Percentiles rank a stretch among this genome's conserved stretches.
These are phyloP conservation scores for Dromococcyx pavoninus DNA, from an alignment of 2,797 vertebrate species.

Conservation along the genomic window DNA sequence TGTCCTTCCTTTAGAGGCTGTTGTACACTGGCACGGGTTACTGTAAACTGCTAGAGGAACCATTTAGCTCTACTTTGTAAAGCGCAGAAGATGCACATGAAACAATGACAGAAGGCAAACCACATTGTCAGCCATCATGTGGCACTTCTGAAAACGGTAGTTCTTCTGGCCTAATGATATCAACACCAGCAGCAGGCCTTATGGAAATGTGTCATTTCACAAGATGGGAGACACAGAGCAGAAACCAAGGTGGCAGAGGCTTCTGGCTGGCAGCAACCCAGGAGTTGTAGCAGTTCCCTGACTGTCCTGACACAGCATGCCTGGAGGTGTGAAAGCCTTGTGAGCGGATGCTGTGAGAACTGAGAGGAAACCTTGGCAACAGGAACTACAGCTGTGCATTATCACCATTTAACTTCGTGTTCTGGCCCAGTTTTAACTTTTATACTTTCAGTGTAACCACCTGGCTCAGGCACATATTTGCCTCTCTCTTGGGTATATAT, in stretches of 20 bases:
- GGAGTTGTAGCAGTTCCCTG: not conserved
- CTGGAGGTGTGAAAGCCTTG: not conserved
- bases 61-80: not conserved
- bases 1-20: not conserved
- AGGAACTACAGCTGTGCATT: not conserved
- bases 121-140: fast-evolving
- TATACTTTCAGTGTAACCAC: not conserved
- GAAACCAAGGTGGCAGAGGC: not conserved
- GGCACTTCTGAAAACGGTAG: not conserved
- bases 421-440: not conserved
- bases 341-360: not conserved
- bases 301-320: not conserved
- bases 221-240: not conserved
- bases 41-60: not conserved
- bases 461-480: not conserved
- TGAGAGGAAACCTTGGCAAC: not conserved
- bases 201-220: not conserved
- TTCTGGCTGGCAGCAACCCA: not conserved
- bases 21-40: not conserved
- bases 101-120: not conserved
- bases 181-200: not conserved
- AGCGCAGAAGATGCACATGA: not conserved
- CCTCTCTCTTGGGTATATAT: not conserved
- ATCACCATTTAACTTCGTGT: not conserved
- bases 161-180: not conserved